Evolutionary conservation across 2,113 vertebrate species (phyloP).

Genomic region (Felis catus): DNA sequence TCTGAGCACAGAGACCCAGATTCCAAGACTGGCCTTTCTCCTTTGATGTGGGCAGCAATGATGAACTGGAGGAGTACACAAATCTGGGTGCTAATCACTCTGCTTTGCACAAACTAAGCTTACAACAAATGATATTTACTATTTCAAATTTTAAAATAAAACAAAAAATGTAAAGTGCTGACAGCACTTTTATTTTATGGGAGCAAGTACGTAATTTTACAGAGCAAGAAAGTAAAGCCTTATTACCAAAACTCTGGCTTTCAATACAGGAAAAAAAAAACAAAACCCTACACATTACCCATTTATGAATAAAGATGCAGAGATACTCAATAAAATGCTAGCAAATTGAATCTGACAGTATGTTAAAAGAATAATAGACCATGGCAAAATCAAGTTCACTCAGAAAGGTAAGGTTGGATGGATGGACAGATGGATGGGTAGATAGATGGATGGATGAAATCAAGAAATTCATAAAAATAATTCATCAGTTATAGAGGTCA

Average conservation of each 20-base stretch:
- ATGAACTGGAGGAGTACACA: not conserved
- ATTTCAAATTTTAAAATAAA: slow-evolving; percentile 6
- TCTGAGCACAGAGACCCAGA: not conserved
- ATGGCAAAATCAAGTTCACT: slow-evolving; percentile 41
- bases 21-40: not conserved
- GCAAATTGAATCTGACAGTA: not conserved
- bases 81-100: not conserved
- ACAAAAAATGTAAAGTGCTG: not conserved
- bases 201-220: not conserved
- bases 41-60: not conserved
- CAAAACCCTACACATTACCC: not conserved
- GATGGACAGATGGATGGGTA: not conserved
- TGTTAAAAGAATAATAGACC: slow-evolving; percentile 3
- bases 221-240: not conserved
- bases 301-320: slow-evolving; percentile 46
- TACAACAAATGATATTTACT: not conserved
- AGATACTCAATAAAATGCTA: slow-evolving; percentile 22
- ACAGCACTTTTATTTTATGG: not conserved
- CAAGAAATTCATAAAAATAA: slow-evolving; percentile 34
- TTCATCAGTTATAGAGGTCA: not conserved
- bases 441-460: not conserved
- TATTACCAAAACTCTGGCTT: slow-evolving; percentile 13
- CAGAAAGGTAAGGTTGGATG: not conserved
- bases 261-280: not conserved
- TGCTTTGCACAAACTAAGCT: not conserved